Base-by-base conservation (phyloP, 2,888 invertebrate species). In the Nephrotoma guestfalica region DNA sequence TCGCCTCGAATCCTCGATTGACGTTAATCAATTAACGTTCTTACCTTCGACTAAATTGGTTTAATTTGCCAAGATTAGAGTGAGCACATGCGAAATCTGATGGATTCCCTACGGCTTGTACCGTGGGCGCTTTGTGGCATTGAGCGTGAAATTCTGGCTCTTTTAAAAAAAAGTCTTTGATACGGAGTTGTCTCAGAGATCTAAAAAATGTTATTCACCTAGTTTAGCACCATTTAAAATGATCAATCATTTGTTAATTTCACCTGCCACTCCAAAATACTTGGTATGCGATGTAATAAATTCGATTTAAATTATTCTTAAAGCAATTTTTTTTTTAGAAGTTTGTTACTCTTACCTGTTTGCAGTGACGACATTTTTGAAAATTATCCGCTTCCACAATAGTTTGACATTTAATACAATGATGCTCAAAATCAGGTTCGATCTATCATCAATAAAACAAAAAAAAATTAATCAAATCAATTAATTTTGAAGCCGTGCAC, bases 331-430 rank as follows among this genome's bases (percentile, higher is more conserved):
- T n/a, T 30, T 2, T 71, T 6, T 71, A 18, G 71, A 30, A 30
- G 1, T 71, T 71, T 4, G 30, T 71, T 18, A 71, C 30, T 41
- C 90, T 90, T 90, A 94, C 94, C 93, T 93, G 91, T 90, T 93
- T 93, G 90, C 94, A 94, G 90, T 94, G 94, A 88, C 92, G 91
- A 88, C 94, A 94, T 85, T 88, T 89, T 87, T 90, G 89, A 83
- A 90, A 89, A 84, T 89, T 88, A 85, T 88, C 87, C 41, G 89
- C 88, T 41, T 89, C 90, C 11, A 89, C 40, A 51, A 86, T 88
- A 5, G 90, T 91, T 87, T 91, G 89, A 88, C 92, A 92, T 87
- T 90, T 91, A 15, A 89, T 89, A 87, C 92, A 92, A 86, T 89
- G 89, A 0, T 87, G 87, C 47, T 88, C 88, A 40, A 87, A 57